phyloP scores from a whole-genome alignment of 2,888 invertebrate genomes.

The Drosophila kanekoi region DNA sequence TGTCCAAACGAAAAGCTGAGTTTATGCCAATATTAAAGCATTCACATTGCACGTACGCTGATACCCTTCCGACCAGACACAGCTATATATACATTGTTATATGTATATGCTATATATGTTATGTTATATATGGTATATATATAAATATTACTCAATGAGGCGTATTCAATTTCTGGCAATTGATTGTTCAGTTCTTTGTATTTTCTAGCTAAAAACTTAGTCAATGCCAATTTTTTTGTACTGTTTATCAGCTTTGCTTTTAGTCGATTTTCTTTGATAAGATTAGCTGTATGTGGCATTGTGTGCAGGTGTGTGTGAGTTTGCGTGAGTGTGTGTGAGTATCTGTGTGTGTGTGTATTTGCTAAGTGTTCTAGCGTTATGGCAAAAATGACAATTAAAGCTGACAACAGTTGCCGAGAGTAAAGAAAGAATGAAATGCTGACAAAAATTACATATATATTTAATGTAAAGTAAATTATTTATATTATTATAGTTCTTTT shows the following conservation, averaged over 20 bases:
- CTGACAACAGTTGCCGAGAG: neutral
- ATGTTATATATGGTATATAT: constrained; percentile 10
- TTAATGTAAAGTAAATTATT: neutral
- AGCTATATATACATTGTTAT: constrained; percentile 2
- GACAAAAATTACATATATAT: neutral
- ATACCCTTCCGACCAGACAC: constrained; percentile 4
- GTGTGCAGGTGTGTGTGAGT: constrained; percentile 2
- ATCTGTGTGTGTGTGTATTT: constrained; percentile 2
- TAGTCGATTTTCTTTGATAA: constrained; percentile 59
- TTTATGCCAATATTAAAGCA: constrained; percentile 54
- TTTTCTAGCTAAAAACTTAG: constrained; percentile 45
- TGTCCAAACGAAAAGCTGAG: constrained; percentile 17
- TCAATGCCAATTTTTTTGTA: constrained; percentile 45
- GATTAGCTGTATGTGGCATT: constrained; percentile 37
- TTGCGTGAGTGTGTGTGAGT: neutral
- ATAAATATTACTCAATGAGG: constrained; percentile 10
- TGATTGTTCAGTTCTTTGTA: constrained; percentile 2
- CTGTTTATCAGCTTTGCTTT: constrained; percentile 49
- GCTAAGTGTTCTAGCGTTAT: constrained; percentile 8
- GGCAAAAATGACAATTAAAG: constrained; percentile 25
- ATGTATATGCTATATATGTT: neutral
- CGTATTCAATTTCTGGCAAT: constrained; percentile 9
- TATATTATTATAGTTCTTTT: too few relatives aligned
- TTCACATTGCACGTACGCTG: constrained; percentile 47
- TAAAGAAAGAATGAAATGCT: neutral